Base-by-base conservation (phyloP, 2,797 vertebrate species). In the Spondyliosoma cantharus region DNA sequence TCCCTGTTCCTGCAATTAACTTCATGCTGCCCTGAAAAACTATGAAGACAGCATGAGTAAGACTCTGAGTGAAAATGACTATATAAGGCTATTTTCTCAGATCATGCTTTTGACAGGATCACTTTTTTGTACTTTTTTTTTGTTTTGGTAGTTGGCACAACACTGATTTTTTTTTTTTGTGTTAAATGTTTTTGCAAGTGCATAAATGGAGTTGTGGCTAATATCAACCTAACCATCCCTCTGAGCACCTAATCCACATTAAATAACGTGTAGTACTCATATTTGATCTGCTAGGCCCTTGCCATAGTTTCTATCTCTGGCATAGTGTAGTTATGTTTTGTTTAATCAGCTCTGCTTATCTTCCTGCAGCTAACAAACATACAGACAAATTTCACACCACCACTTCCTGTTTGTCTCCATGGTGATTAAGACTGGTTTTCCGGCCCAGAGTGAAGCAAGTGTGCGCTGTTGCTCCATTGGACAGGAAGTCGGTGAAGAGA, bases 371-470 rank as follows among this genome's bases (percentile, higher is more conserved):
- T 81, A 87, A 87, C 87, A 89, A 76, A 82, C 71, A 85, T 74
- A 82, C 90, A 89, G 87, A 91, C 86, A 89, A 89, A 90, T 93
- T 94, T 95, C 87, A 92, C 88, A 94, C 89, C 81, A 90, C 92
- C 87, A 85, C 92, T 95, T 96, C 95, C 95, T 95, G 94, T 94
- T 92, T 86, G 92, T 95, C 87, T 90, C 94, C 92, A 94, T 95
- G 91, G 94, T 83, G 90, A 94, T 84, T 4, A 81, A 72, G 77
- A 85, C 78, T 89, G 71, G 89, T 89, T 93, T 94, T 93, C 92
- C 91, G 91, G 90, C 87, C 71, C 50, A 82, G 80, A 80, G 84
- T 87, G 81, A 90, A 89, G 87, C 67, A 90, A 93, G 81, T 77
- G 61, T 76, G 78, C 24, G 79, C 64, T 77, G 76, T 91, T 89